These are phyloP conservation scores for Apostichopus parvimensis DNA, from an alignment of 35 echinoderm and acorn worm species.

Conservation along the genomic window DNA sequence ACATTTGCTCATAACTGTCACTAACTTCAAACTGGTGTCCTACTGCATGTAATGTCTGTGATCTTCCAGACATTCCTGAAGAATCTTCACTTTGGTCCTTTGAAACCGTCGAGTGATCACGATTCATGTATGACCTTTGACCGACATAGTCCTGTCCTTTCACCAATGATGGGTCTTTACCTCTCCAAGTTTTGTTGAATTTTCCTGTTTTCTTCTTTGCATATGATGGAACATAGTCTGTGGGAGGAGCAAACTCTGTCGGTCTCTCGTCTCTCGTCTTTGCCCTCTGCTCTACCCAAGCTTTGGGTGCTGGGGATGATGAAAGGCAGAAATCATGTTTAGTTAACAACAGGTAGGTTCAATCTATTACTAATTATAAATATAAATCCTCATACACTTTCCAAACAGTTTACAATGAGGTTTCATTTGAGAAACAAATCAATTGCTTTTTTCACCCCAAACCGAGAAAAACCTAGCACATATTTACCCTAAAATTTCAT, in stretches of 20 bases:
- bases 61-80: background rate
- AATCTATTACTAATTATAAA: too few relatives aligned
- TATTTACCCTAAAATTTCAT: too few relatives aligned
- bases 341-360: too few relatives aligned
- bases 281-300: conserved; percentile 61
- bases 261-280: conserved; percentile 70
- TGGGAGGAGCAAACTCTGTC: conserved; percentile 81
- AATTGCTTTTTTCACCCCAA: too few relatives aligned
- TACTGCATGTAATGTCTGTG: background rate
- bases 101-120: background rate
- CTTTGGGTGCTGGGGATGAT: conserved; percentile 28
- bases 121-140: background rate
- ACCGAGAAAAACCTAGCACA: too few relatives aligned
- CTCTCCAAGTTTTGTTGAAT: background rate
- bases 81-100: background rate
- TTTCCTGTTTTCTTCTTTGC: conserved; percentile 15
- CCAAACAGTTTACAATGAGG: too few relatives aligned
- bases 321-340: too few relatives aligned
- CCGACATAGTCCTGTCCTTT: background rate
- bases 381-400: too few relatives aligned
- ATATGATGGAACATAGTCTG: background rate
- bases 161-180: background rate
- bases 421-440: too few relatives aligned
- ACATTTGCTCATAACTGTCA: background rate
- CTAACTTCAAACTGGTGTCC: background rate